A percentile compares a stretch with the other conserved stretches of the same genome.
phyloP scores from a whole-genome alignment of 2,888 invertebrate species.

The Chloroclysta siterata region DNA sequence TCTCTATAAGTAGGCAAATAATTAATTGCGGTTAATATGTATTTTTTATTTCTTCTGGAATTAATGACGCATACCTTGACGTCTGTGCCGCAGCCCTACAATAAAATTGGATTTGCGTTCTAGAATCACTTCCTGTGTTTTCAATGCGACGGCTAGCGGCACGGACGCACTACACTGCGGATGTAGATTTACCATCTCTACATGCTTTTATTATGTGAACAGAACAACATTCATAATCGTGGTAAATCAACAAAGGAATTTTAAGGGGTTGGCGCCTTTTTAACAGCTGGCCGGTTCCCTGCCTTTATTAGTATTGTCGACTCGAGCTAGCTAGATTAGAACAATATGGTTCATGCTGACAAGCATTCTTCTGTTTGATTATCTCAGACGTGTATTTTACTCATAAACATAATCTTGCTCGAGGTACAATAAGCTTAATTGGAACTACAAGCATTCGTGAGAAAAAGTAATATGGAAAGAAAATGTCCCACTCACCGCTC shows the following conservation, averaged over 20 bases:
- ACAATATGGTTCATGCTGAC: not conserved
- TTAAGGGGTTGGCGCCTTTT: too few relatives aligned
- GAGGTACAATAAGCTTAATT: not conserved
- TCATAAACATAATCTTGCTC: not conserved
- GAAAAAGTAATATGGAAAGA: not conserved
- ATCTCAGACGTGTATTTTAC: not conserved
- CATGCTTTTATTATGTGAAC: slow-evolving; percentile 22
- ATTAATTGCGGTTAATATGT: too few relatives aligned
- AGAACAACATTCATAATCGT: slow-evolving; percentile 21
- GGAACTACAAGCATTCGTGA: not conserved
- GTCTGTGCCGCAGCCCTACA: slow-evolving; percentile 34
- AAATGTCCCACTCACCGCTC: not conserved
- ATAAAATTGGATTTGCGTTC: slow-evolving; percentile 57
- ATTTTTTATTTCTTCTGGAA: too few relatives aligned
- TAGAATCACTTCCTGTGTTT: slow-evolving; percentile 66
- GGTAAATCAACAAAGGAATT: not conserved
- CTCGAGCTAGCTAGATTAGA: too few relatives aligned
- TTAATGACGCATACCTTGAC: too few relatives aligned
- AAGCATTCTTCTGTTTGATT: not conserved
- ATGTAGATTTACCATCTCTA: slow-evolving; percentile 39
- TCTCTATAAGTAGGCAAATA: too few relatives aligned
- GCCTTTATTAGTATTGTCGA: too few relatives aligned
- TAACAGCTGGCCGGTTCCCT: too few relatives aligned
- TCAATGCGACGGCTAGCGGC: slow-evolving; percentile 46
- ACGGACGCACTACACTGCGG: slow-evolving; percentile 43